Base-by-base conservation (phyloP, 2,888 invertebrate genomes). In the Ypsolopha sequella region DNA sequence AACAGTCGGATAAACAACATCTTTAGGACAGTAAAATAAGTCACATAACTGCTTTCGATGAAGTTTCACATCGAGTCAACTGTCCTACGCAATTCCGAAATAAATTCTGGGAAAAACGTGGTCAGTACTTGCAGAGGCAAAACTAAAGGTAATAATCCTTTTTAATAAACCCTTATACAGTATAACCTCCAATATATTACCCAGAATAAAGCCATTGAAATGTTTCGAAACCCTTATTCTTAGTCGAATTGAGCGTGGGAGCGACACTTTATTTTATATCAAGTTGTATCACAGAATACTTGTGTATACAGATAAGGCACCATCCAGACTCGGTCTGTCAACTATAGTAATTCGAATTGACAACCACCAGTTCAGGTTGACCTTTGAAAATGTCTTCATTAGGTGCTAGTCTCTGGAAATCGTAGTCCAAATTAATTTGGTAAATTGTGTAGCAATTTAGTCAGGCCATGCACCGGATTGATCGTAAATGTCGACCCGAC, bases 401-500 rank as follows among this genome's bases (percentile, higher is more conserved):
- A 35, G 34, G 43, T 13, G 6, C 36, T 9, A 11, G 8, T 13
- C 9, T 38, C n/a, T 14, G 36, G 47, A 14, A 47, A 36, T 36
- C 47, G 70, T 56, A 70, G 79, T 53, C 72, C 80, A 70, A 60
- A 69, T 66, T 73, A 73, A 70, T 69, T 61, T 78, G 78, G 85
- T 71, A 61, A 41, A 48, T 48, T 39, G 10, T 45, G 58, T 63
- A 68, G 63, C 64, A 66, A 66, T 71, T 73, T 68, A 69, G 63
- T 63, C 65, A 65, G 70, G 63, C 66, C 69, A 66, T 77, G 74
- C 76, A 80, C 70, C 69, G 74, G 78, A 86, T 86, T 81, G 82
- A 84, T 82, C 84, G 82, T 86, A 86, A 86, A 86, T 66, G 84
- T 85, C 86, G 74, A 69, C 63, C 77, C 75, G 71, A 79, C 78